Evolutionary conservation across 2,888 invertebrate species (phyloP).

Genomic region (Gasteruption jaculator): DNA sequence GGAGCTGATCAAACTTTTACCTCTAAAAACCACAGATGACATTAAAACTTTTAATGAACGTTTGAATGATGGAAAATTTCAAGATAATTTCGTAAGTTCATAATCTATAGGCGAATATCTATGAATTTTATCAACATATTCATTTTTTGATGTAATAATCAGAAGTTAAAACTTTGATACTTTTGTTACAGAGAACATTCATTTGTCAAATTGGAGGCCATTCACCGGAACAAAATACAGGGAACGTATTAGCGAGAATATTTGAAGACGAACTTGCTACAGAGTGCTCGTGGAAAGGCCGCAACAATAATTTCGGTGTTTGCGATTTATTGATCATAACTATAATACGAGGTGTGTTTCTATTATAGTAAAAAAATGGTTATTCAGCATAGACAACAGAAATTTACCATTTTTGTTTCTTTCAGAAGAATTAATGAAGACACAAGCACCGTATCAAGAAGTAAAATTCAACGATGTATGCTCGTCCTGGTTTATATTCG

Average conservation of each 20-base stretch:
- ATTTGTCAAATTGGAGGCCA: conserved; percentile 8
- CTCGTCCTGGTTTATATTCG: conserved; percentile 8
- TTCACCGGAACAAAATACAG: conserved; percentile 3
- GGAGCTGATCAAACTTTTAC: too few species aligned
- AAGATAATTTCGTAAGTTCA: too few species aligned
- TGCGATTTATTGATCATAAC: conserved; percentile 9
- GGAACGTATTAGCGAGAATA: conserved; percentile 7
- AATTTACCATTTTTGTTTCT: neutral
- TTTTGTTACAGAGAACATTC: conserved; percentile 7
- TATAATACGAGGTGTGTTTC: conserved; percentile 5
- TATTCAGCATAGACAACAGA: neutral
- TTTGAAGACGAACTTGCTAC: conserved; percentile 10
- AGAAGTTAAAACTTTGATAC: too few species aligned
- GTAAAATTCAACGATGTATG: conserved; percentile 5
- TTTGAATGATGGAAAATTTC: too few species aligned
- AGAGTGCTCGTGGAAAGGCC: conserved; percentile 13
- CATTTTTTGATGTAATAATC: too few species aligned
- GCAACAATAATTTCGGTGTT: conserved; percentile 10
- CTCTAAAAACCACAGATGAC: too few species aligned
- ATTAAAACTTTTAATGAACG: too few species aligned
- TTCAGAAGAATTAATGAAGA: conserved; percentile 3
- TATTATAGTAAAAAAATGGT: neutral
- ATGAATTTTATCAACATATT: too few species aligned
- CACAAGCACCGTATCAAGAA: neutral
- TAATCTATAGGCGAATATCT: too few species aligned